These are phyloP conservation scores for Laterallus jamaicensis DNA, from an alignment of 2,113 vertebrate species.

Conservation along the genomic window DNA sequence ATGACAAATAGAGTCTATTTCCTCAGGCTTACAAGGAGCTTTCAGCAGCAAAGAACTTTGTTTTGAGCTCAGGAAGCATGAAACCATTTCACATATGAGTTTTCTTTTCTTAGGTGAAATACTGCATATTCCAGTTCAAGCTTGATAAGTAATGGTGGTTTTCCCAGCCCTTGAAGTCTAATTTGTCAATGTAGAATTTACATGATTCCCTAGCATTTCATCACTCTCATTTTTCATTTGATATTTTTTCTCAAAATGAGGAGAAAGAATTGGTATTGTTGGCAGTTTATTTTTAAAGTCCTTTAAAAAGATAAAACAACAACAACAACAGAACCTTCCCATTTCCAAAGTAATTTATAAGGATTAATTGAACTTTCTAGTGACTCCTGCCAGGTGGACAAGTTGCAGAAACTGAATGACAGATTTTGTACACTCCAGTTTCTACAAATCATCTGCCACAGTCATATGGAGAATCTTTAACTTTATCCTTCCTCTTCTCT, in stretches of 20 bases:
- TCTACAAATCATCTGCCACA: neutral
- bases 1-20: neutral
- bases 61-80: neutral
- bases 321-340: neutral
- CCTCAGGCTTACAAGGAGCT: neutral
- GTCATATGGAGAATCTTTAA: neutral
- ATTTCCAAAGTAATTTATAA: neutral
- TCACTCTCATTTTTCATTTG: neutral
- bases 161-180: neutral
- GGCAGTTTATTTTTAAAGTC: neutral
- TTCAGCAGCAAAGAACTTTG: neutral
- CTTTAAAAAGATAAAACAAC: neutral
- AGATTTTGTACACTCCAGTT: neutral
- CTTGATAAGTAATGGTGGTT: neutral
- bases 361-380: neutral
- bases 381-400: neutral
- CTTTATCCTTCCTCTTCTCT: neutral
- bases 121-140: neutral
- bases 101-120: neutral
- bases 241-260: neutral
- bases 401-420: neutral
- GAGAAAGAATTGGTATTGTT: neutral
- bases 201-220: neutral
- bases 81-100: neutral
- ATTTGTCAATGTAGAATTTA: neutral